Percentiles rank a stretch among this genome's conserved stretches.
Evolutionary conservation across 2,797 vertebrate species (phyloP).

Genomic region (Valencia hispanica): DNA sequence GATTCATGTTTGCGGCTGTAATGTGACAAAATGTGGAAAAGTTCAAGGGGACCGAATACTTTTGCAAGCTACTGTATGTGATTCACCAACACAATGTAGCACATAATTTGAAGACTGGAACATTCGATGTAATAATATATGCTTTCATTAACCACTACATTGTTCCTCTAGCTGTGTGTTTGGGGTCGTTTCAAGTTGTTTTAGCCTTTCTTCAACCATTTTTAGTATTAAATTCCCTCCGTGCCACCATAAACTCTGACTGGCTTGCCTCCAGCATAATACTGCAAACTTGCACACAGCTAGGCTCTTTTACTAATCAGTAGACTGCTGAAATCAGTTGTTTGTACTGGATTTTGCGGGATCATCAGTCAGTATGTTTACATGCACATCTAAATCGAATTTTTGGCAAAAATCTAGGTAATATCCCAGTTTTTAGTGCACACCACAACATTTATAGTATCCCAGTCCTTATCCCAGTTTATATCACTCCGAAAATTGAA

Average conservation of each 20-base stretch:
- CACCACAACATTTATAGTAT: too few species aligned
- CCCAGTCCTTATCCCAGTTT: too few species aligned
- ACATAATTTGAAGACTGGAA: background rate
- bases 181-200: background rate
- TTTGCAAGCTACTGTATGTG: too few species aligned
- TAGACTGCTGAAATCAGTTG: background rate
- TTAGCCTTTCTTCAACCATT: background rate
- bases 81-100: background rate
- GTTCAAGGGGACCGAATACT: too few species aligned
- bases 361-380: too few species aligned
- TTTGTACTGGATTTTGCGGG: background rate
- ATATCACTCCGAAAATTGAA: too few species aligned
- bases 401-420: too few species aligned
- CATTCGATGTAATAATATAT: background rate
- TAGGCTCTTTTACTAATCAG: background rate
- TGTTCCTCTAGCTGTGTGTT: background rate
- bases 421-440: too few species aligned
- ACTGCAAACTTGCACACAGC: background rate
- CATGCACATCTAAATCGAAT: too few species aligned
- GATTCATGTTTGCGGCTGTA: too few species aligned
- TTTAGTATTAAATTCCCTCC: background rate
- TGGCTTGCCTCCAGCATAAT: background rate
- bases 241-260: background rate
- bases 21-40: too few species aligned
- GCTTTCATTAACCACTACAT: background rate